Evolutionary conservation across 2,797 vertebrate species (phyloP).

Genomic region (Poeciliopsis infans): DNA sequence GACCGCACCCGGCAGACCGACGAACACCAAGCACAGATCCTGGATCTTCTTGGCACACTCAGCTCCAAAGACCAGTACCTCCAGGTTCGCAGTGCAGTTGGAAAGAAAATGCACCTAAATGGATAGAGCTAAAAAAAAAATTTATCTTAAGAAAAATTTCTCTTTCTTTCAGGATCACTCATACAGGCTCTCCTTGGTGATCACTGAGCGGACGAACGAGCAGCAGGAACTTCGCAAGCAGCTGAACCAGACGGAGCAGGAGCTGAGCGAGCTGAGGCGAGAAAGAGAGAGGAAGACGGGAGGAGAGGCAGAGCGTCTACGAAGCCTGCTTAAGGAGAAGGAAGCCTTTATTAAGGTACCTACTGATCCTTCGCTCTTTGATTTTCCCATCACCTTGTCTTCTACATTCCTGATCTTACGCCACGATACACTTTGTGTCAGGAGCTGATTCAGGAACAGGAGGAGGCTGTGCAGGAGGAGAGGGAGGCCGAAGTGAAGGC

Average conservation of each 20-base stretch:
- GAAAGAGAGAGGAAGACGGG: slow-evolving; percentile 66
- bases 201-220: slow-evolving; percentile 86
- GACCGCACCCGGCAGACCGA: slow-evolving; percentile 82
- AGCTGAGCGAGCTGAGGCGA: slow-evolving; percentile 66
- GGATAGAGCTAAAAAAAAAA: neutral
- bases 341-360: slow-evolving; percentile 79
- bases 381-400: neutral
- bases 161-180: slow-evolving; percentile 77
- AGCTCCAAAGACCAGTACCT: slow-evolving; percentile 86
- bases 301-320: slow-evolving; percentile 67
- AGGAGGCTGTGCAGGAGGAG: slow-evolving; percentile 63
- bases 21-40: slow-evolving; percentile 87
- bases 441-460: slow-evolving; percentile 71
- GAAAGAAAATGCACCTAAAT: neutral
- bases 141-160: neutral
- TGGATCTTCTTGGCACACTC: slow-evolving; percentile 85
- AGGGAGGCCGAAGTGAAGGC: slow-evolving; percentile 80
- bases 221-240: slow-evolving; percentile 86
- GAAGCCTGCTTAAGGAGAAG: slow-evolving; percentile 80
- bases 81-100: slow-evolving; percentile 64
- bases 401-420: slow-evolving; percentile 1
- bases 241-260: slow-evolving; percentile 75
- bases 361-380: neutral
- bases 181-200: slow-evolving; percentile 84
- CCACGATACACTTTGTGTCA: slow-evolving; percentile 27